Base-by-base conservation (phyloP, 2,797 vertebrate species). In the Mastacembelus armatus region DNA sequence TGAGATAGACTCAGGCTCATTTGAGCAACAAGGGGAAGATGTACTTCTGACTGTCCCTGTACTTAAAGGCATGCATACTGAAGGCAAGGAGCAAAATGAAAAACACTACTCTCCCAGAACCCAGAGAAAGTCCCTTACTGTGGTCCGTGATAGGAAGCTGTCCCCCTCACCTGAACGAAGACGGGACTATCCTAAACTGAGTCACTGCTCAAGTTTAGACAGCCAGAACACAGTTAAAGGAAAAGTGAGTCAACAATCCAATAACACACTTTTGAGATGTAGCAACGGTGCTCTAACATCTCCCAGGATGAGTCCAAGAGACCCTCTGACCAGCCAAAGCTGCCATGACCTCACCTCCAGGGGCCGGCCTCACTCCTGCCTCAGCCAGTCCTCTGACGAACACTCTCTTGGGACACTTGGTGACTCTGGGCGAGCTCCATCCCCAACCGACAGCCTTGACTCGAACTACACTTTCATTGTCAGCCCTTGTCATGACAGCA, bases 401-500 rank as follows among this genome's bases (percentile, higher is more conserved):
- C 88, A 91, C 60, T 84, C 88, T 24, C 65, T 85, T 1, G 86
- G 74, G 19, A 89, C 84, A 0, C 70, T 86, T 1, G 81, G 86
- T 10, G 89, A 90, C 62, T 84, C 80, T 26, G 90, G 88, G 4
- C 86, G 92, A 52, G 78, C 92, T 21, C 74, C 87, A 16, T 95
- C 94, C 18, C 92, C 93, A 15, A 64, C 91, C n/a, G 94, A 94
- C 56, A 95, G 94, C 79, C 85, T 95, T 9, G 93, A 93, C 63
- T 95, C 94, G 29, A 92, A 85, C 64, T 94, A 94, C 54, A 95
- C 95, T 2, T 95, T 94, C 57, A 92, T 94, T 5, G 86, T 94
- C 19, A 91, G 88, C 57, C 91, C 91, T n/a, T 85, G 93, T 22
- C 77, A 82, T 27, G 91, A 92, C 21, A 74, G 69, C 35, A 71